phyloP scores from a whole-genome alignment of 2,888 invertebrate species.

The Acleris laterana region DNA sequence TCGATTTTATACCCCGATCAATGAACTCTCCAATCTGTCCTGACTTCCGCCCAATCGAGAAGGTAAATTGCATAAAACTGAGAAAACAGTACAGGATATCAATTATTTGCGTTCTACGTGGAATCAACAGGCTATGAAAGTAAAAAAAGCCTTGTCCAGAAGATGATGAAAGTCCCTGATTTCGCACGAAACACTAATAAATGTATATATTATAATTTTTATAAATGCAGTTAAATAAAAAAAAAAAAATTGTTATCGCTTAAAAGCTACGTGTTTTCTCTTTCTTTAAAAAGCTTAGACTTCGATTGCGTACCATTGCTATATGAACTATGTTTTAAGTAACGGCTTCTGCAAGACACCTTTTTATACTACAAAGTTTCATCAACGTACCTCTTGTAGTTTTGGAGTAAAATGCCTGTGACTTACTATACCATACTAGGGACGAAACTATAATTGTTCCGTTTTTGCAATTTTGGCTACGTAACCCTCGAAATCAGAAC shows the following conservation, averaged over 20 bases:
- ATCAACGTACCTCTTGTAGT: too few species aligned
- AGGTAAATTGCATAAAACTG: slow-evolving; percentile 1
- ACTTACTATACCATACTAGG: too few species aligned
- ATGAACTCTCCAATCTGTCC: slow-evolving; percentile 7
- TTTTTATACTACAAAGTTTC: too few species aligned
- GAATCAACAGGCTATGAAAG: slow-evolving; percentile 11
- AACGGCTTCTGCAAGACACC: too few species aligned
- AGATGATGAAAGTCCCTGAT: neutral
- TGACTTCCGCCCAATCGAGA: slow-evolving; percentile 1
- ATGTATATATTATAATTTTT: slow-evolving; percentile 1
- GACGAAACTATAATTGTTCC: too few species aligned
- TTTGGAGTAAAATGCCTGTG: too few species aligned
- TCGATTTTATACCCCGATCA: neutral
- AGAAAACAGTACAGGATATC: neutral
- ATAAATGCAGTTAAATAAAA: neutral
- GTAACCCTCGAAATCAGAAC: too few species aligned
- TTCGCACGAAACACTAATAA: slow-evolving; percentile 5
- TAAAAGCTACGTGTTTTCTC: neutral
- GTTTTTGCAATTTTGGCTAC: too few species aligned
- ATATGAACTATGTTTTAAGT: too few species aligned
- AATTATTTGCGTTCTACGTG: neutral
- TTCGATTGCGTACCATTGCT: too few species aligned
- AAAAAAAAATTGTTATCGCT: neutral
- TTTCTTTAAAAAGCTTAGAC: neutral
- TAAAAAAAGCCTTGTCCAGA: neutral